Base-by-base conservation (phyloP, 2,797 vertebrate genomes). In the Argya squamiceps region DNA sequence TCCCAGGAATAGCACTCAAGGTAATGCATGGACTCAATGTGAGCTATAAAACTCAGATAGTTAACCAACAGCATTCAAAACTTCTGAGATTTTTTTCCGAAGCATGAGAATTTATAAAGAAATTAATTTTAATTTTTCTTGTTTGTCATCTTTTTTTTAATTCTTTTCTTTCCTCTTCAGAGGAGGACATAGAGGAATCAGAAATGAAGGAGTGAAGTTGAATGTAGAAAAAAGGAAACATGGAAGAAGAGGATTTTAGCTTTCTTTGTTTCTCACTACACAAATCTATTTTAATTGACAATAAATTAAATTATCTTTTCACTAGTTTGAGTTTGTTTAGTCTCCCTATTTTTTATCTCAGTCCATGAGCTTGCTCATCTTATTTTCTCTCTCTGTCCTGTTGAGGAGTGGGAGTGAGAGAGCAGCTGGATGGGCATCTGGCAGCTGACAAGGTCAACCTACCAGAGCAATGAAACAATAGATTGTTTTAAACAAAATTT, bases 211-310 rank as follows among this genome's bases (percentile, higher is more conserved):
- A 64, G 15, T 39, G 17, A 65, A 49, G 11, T 16, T 65, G 29
- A 78, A 9, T 5, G 23, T 10, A 10, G 8, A n/a, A 43, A 74
- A 84, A 77, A 30, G 3, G 5, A 24, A 29, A 64, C 3, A 19
- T 2, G 3, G 3, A 13, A 10, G 3, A 84, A 62, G 6, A 4
- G 3, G 3, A 0, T 23, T 65, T 62, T 43, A 81, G 17, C 1
- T 84, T 74, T 74, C 11, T 74, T 58, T 82, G 1, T 44, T 86
- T 69, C 4, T 65, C 20, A 58, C 5, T 29, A 37, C 37, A 11
- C 5, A 82, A 79, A 56, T 52, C 7, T 65, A 19, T 84, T 82
- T 84, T 55, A 75, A 36, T n/a, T 75, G 5, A 1, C 10, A 64
- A 63, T 32, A 44, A 47, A 63, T 78, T 49, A 56, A 79, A 41